Conservation (phyloP, 2,797 vertebrate species). For the Tiaroga cobitis region DNA sequence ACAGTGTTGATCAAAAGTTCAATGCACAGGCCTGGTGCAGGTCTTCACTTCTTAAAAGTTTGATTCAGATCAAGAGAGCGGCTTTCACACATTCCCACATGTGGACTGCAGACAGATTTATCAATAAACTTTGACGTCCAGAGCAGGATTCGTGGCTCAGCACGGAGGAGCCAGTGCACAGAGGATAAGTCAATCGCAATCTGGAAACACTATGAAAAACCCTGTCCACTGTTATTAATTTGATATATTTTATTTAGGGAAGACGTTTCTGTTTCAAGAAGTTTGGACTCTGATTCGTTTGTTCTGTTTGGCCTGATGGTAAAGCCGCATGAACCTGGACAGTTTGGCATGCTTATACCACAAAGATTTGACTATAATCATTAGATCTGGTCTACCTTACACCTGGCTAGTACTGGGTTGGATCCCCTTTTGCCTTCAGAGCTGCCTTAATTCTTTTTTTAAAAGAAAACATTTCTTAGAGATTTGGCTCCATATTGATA, state of each 20-base stretch:
- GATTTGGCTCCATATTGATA: slow-evolving; percentile 36
- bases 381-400: neutral
- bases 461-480: neutral
- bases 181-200: slow-evolving; percentile 19
- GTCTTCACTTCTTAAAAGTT: slow-evolving; percentile 35
- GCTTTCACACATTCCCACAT: slow-evolving; percentile 11
- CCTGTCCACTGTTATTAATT: neutral
- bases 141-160: slow-evolving; percentile 17
- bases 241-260: neutral
- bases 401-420: neutral
- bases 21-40: slow-evolving; percentile 23
- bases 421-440: neutral
- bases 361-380: neutral
- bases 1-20: slow-evolving; percentile 35
- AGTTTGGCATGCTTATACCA: neutral
- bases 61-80: slow-evolving; percentile 35
- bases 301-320: neutral
- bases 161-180: neutral
- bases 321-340: neutral
- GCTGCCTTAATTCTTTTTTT: neutral
- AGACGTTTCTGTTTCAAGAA: neutral
- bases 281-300: neutral
- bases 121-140: slow-evolving; percentile 30
- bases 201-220: slow-evolving; percentile 6
- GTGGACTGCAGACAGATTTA: slow-evolving; percentile 36